Evolutionary conservation across 2,888 invertebrate genomes (phyloP), one percentile per base, ranked within the genome.

Genomic region (Sisyra nigra): DNA sequence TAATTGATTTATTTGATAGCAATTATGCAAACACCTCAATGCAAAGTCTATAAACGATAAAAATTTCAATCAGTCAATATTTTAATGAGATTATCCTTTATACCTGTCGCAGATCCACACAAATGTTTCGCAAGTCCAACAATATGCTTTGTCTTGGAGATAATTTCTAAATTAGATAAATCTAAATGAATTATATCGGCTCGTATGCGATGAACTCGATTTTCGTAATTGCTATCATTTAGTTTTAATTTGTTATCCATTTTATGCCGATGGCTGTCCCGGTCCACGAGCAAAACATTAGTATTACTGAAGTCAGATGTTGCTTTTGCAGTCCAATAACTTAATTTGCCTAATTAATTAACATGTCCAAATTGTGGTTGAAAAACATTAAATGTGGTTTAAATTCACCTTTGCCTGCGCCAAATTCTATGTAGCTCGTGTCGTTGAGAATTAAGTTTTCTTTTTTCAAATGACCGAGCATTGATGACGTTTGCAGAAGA

Each of bases 121-220:
- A 92, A 69, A 61, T 92, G 92, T 61, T 92, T 93, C 2, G 89
- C 84, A 15, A 87, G 63, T 0, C 79, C 88, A 19, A 89, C 79
- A 36, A 84, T 68, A 30, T 56, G 51, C 5, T 63, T 52, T 14
- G 62, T 63, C 6, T 60, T 54, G 4, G 65, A 60, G 46, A 73
- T 63, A 3, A 60, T 60, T 7, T 65, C 62, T 17, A 80, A 56
- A 46, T 68, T 60, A 7, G 68, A 67, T 48, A 91, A 62, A 51
- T 71, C 65, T 24, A 92, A 65, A 63, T 92, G 80, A 30, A 78
- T 77, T 52, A 92, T 84, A 58, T 91, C 89, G 0, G 82, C 85
- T 37, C 85, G 71, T 44, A 89, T 64, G 41, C 89, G 68, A 45
- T 71, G 65, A 36, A 80, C 64, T 47, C 57, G 54, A 3, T 68